Evolutionary conservation across 2,113 vertebrate genomes (phyloP).

Genomic region (Cyprinodon brontotheroides): DNA sequence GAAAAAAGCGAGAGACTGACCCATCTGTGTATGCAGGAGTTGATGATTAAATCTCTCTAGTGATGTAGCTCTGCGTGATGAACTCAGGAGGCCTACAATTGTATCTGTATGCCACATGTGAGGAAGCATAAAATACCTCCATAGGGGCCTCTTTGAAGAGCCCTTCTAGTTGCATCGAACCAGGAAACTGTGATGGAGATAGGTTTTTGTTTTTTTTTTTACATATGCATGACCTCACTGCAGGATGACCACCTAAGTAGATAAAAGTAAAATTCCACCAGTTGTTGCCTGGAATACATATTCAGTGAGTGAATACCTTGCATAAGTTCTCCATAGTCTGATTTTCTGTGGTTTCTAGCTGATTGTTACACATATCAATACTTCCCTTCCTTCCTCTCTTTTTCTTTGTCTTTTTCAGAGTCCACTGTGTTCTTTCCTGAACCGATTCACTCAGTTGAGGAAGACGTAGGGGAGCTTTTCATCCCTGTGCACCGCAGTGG

Average conservation of each 20-base stretch:
- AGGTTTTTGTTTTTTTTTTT: conserved; percentile 29
- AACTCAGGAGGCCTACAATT: conserved; percentile 25
- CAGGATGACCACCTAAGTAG: conserved; percentile 56
- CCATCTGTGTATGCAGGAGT: conserved; percentile 20
- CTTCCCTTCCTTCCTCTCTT: neutral
- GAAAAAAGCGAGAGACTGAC: conserved; percentile 42
- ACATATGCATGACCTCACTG: conserved; percentile 51
- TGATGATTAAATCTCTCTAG: conserved; percentile 36
- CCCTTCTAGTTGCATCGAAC: conserved; percentile 50
- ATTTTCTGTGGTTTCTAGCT: conserved; percentile 50
- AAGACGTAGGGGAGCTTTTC: conserved; percentile 89
- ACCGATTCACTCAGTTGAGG: conserved; percentile 82
- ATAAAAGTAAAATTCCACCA: conserved; percentile 6
- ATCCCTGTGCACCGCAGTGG: conserved; percentile 90
- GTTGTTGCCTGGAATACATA: conserved; percentile 28
- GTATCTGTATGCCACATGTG: conserved; percentile 46
- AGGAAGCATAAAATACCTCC: conserved; percentile 37
- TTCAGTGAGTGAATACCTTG: conserved; percentile 41
- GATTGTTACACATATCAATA: conserved; percentile 49
- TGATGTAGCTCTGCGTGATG: conserved; percentile 32
- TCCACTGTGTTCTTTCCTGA: conserved; percentile 93
- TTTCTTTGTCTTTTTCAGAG: conserved; percentile 76
- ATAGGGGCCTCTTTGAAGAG: conserved; percentile 62
- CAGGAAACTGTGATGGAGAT: conserved; percentile 36
- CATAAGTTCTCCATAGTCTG: conserved; percentile 25